Percentiles rank a stretch among this genome's conserved stretches.
Conservation (phyloP, 1,140 invertebrate species). For the Mycetomoellerius zeteki region DNA sequence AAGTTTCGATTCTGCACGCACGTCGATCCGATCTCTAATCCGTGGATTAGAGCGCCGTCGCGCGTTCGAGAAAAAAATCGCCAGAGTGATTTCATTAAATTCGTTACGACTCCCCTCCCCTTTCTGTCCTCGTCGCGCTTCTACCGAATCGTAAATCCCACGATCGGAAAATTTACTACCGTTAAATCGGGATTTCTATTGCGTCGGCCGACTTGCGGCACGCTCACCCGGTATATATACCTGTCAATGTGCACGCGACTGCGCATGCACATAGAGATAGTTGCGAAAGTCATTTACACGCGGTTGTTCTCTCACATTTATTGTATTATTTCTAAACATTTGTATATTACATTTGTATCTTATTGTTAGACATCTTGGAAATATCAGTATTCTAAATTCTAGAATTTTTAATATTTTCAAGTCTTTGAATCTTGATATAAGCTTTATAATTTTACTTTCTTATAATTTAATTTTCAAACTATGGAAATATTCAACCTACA, state of each 20-base stretch:
- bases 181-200: slow-evolving; percentile 78
- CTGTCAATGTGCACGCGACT: slow-evolving; percentile 58
- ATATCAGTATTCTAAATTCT: background rate
- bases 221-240: slow-evolving; percentile 55
- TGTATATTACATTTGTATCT: too few species aligned
- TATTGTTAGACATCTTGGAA: background rate
- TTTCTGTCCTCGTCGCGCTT: slow-evolving; percentile 19
- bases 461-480: background rate
- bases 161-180: slow-evolving; percentile 80
- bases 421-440: background rate
- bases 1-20: slow-evolving; percentile 71
- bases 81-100: slow-evolving; percentile 80
- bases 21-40: slow-evolving; percentile 72
- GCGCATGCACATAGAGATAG: background rate
- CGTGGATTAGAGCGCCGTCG: slow-evolving; percentile 70
- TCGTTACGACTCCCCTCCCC: slow-evolving; percentile 60
- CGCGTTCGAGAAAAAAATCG: slow-evolving; percentile 76
- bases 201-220: slow-evolving; percentile 75
- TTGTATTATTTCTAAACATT: background rate
- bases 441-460: slow-evolving; percentile 1
- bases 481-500: background rate
- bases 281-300: slow-evolving; percentile 23
- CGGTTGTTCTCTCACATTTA: background rate
- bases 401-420: background rate
- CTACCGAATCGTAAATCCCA: slow-evolving; percentile 78